phyloP scores from a whole-genome alignment of 2,888 invertebrate species.

The Sylvicola fuscatus region DNA sequence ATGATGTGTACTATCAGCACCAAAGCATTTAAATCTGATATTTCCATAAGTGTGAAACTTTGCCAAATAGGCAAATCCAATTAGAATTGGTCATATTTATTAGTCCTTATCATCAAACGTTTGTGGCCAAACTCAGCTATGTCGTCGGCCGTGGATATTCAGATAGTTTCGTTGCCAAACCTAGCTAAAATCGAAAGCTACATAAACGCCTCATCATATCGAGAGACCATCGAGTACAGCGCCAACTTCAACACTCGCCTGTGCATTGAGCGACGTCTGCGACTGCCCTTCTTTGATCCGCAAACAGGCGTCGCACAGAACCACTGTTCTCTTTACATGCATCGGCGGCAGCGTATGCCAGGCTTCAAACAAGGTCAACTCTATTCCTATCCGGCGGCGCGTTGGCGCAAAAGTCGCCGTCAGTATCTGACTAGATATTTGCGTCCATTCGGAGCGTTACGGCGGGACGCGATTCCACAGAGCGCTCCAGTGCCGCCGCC shows the following conservation, averaged over 20 bases:
- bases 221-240: conserved; percentile 86
- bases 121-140: no score
- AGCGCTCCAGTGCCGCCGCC: not conserved
- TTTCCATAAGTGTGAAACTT: not conserved
- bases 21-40: no score
- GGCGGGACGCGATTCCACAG: not conserved
- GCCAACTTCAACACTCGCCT: conserved; percentile 82
- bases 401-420: conserved; percentile 81
- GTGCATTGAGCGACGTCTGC: conserved; percentile 73
- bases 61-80: not conserved
- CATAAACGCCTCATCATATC: conserved; percentile 70
- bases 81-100: no score
- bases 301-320: conserved; percentile 94
- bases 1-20: no score
- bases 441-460: conserved; percentile 14
- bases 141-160: conserved; percentile 40
- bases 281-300: conserved; percentile 92
- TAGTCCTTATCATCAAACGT: no score
- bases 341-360: conserved; percentile 72
- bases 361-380: conserved; percentile 76
- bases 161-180: conserved; percentile 44
- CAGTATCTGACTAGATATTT: conserved; percentile 46
- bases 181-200: conserved; percentile 60
- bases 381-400: conserved; percentile 73
- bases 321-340: conserved; percentile 79